Evolutionary conservation across 2,888 invertebrate genomes (phyloP), one percentile per base, ranked within the genome.

Genomic region (Nemotelus pantherinus): DNA sequence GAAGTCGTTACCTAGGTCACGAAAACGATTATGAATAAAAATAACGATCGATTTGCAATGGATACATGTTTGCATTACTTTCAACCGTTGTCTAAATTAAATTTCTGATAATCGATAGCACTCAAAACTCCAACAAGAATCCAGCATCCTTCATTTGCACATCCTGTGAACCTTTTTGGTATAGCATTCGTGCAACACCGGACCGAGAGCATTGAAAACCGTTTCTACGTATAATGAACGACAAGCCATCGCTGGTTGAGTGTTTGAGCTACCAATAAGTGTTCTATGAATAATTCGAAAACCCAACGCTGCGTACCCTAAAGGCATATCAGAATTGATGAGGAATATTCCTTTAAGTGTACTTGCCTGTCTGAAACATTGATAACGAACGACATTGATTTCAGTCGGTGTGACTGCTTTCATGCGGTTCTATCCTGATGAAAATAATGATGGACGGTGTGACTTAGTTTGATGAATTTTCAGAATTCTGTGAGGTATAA

Each of bases 101-200:
- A 68, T 53, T 9, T 50, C 39, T 50, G 47, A n/a, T 53, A 68
- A n/a, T 68, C 47, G 48, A 68, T 41, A 63, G 47, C 47, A 9
- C 71, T 43, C 55, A 55, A 55, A 71, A 71, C 44, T 55, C 44
- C 71, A 41, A 71, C 71, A 25, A 25, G 25, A 25, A 25, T 25
- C 25, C 25, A 25, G 71, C 71, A 71, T 57, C 57, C 71, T 71
- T 71, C 43, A 57, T 71, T 71, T 55, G 71, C 71, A 71, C 71
- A 55, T 55, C 55, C 57, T 71, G 55, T 55, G 55, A 57, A 71
- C 55, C 71, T 57, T 71, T 71, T 57, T 55, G 47, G 47, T 47
- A 39, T 68, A 44, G 55, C n/a, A 44, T 55, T 65, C 47, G 47
- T 45, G 45, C 65, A 65, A 45, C n/a, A 44, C 47, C 9, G 43